Base-by-base conservation (phyloP, 2,113 vertebrate genomes). In the Tetrao urogallus region DNA sequence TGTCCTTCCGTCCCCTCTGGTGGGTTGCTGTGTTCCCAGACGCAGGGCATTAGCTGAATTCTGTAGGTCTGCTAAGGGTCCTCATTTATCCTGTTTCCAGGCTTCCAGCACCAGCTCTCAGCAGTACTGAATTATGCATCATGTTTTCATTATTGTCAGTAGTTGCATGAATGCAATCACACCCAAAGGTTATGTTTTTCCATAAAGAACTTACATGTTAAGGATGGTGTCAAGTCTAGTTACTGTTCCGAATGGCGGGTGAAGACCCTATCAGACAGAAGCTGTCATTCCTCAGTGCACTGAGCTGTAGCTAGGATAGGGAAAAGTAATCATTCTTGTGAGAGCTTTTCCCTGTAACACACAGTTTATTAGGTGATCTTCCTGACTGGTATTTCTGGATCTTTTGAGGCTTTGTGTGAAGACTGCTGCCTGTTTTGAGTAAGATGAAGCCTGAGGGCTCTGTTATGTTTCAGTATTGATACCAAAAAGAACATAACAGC, bases 321-420 rank as follows among this genome's bases (percentile, higher is more conserved):
- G 32, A 66, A 1, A 24, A 32, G 61, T 50, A 27, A 40, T n/a
- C 28, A 11, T 13, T 22, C 40, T 63, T 81, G 52, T 0, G 1
- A 78, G 15, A 36, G 30, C 32, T 81, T 90, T 76, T 60, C 8
- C 19, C 13, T 5, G 0, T 64, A 30, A 21, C 15, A 16, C 13
- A 4, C 17, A 20, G 0, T 54, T 85, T 58, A 20, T 80, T n/a
- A 43, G 32, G 7, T 72, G 42, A 84, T 92, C 65, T 75, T 82
- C 34, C 57, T 65, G 61, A 88, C 61, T 3, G 82, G 86, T 96
- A 92, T 94, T 91, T 94, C 95, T 86, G 93, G 91, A 75, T 91
- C 86, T 90, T 27, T 89, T 80, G 76, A 65, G 60, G 32, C 50
- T 73, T 60, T 2, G 0, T 69, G 25, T 83, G 71, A 61, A 79